Evolutionary conservation across 2,888 invertebrate genomes (phyloP).

Genomic region (Lasioglossum leucozonium): DNA sequence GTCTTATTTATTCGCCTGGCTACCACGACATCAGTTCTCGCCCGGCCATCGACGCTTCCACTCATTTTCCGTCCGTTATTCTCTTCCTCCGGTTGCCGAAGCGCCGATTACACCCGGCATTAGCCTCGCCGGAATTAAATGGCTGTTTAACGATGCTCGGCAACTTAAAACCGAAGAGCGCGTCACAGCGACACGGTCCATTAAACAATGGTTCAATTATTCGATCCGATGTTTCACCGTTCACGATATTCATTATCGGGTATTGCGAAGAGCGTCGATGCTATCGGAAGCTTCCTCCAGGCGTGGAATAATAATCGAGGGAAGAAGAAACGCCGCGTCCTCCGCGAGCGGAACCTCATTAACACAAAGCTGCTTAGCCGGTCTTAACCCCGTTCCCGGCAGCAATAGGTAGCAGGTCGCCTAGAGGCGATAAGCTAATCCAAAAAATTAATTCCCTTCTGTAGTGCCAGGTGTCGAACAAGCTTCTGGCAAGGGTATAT

Average conservation of each 20-base stretch:
- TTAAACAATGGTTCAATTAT: neutral
- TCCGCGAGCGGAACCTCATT: constrained; percentile 75
- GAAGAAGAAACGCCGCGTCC: constrained; percentile 46
- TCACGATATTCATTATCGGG: constrained; percentile 19
- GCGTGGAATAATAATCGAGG: constrained; percentile 57
- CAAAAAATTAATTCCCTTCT: constrained; percentile 83
- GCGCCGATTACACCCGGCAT: neutral
- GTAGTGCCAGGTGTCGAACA: constrained; percentile 79
- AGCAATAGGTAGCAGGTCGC: constrained; percentile 73
- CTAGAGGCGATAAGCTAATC: constrained; percentile 82
- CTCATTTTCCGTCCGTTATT: constrained; percentile 1
- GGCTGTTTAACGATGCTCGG: neutral
- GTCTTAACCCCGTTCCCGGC: constrained; percentile 78
- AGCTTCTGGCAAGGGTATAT: constrained; percentile 41
- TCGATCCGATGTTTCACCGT: no score
- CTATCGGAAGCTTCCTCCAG: constrained; percentile 52
- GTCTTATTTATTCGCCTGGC: constrained; percentile 47
- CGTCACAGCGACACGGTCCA: neutral
- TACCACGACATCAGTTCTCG: constrained; percentile 31
- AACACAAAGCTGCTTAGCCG: constrained; percentile 78
- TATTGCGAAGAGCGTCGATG: constrained; percentile 45
- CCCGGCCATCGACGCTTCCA: constrained; percentile 19
- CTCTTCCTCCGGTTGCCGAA: neutral
- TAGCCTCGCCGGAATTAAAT: neutral
- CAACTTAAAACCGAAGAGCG: neutral